These are phyloP conservation scores for Forbesichthys papilliferus DNA, from an alignment of 2,113 vertebrate species.

Conservation along the genomic window DNA sequence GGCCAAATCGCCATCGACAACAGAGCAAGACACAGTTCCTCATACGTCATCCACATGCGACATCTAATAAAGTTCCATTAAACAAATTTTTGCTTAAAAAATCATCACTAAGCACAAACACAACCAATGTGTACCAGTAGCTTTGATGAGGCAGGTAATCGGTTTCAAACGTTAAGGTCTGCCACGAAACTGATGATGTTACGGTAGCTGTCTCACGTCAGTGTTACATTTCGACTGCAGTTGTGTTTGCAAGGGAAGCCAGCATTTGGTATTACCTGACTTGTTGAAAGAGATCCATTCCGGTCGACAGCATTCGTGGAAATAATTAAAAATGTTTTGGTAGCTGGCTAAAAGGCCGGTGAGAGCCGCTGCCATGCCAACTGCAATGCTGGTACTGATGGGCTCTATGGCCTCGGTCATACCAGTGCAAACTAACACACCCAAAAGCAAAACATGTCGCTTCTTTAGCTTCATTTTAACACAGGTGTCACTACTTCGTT, in stretches of 20 bases:
- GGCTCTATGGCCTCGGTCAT: constrained; percentile 66
- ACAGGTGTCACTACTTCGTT: not conserved
- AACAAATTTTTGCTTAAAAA: not conserved
- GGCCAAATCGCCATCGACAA: constrained; percentile 1
- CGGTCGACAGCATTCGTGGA: constrained; percentile 77
- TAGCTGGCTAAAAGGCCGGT: constrained; percentile 75
- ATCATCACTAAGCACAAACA: not conserved
- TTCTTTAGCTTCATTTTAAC: constrained; percentile 39
- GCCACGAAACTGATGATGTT: too few species aligned
- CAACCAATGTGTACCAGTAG: too few species aligned
- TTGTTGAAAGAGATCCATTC: constrained; percentile 77
- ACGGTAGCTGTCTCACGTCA: not conserved
- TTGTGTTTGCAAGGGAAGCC: not conserved
- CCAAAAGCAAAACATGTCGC: constrained; percentile 36
- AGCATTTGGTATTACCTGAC: constrained; percentile 58
- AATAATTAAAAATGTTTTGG: constrained; percentile 69
- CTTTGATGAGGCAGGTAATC: too few species aligned
- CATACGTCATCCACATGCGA: constrained; percentile 33
- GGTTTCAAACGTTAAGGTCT: too few species aligned
- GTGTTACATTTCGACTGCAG: not conserved
- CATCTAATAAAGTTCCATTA: not conserved
- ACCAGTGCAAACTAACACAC: constrained; percentile 37
- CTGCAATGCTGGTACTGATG: constrained; percentile 75
- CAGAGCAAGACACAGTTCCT: constrained; percentile 39
- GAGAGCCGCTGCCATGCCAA: constrained; percentile 77